Conservation (phyloP, 1,140 invertebrate genomes). For the Scaptomyza hsui region DNA sequence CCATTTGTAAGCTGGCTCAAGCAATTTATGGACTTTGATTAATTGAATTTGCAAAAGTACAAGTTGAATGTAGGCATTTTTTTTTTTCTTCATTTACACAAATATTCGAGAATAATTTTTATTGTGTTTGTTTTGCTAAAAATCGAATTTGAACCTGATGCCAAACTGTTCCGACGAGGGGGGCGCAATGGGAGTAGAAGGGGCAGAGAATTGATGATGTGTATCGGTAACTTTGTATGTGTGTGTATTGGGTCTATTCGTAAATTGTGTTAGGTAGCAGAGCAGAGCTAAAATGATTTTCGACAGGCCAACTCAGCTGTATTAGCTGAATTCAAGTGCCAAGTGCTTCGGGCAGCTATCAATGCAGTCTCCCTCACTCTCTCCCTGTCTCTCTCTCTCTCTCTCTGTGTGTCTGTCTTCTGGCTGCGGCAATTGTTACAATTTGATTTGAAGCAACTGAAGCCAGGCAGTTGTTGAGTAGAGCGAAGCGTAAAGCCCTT, state of each 20-base stretch:
- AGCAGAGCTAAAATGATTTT: constrained; percentile 39
- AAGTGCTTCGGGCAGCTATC: constrained; percentile 7
- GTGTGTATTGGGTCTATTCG: background rate
- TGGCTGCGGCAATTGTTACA: constrained; percentile 70
- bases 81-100: constrained; percentile 10
- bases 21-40: constrained; percentile 27
- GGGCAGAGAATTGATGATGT: constrained; percentile 23
- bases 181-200: constrained; percentile 29
- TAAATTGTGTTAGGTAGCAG: constrained; percentile 43
- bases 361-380: constrained; percentile 12
- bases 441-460: constrained; percentile 75
- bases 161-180: background rate
- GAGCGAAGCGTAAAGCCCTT: constrained; percentile 11
- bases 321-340: constrained; percentile 52
- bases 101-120: constrained; percentile 22
- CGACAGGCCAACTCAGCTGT: constrained; percentile 67
- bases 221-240: constrained; percentile 4
- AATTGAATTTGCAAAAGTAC: constrained; percentile 11
- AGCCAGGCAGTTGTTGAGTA: constrained; percentile 43
- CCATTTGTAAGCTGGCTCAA: constrained; percentile 3
- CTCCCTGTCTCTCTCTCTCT: too few species aligned
- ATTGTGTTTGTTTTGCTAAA: constrained; percentile 28
- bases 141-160: constrained; percentile 39
- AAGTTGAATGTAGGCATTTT: constrained; percentile 4
- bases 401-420: too few species aligned